Evolutionary conservation across 2,113 vertebrate species (phyloP), one percentile per base, ranked within the genome.

Genomic region (Pionites leucogaster): DNA sequence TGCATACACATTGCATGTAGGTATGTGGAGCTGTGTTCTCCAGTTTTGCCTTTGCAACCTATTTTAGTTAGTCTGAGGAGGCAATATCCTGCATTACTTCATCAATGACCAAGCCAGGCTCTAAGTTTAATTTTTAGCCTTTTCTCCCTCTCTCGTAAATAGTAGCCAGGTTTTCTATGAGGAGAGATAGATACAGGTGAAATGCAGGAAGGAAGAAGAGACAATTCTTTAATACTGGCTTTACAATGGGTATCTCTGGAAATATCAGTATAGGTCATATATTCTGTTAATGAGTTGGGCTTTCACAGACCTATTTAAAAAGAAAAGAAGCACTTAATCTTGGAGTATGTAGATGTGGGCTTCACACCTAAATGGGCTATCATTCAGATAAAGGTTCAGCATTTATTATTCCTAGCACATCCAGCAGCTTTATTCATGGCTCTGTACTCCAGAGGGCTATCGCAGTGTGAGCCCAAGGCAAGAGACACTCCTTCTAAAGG

Each of bases 321-420:
- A 88, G 82, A 80, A 95, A 94, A 94, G 44, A 44, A 77, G 69
- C 39, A 72, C 72, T 96, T 95, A 68, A 88, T 96, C 95, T 65
- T 65, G 22, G 65, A 86, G 57, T 65, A 65, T 72, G 74, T 87
- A n/a, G 93, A 82, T 95, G 69, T 72, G 62, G 49, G 57, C 37
- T 92, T 28, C 67, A 50, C 83, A 96, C 90, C 72, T 92, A 94
- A 96, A 52, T 83, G 69, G 76, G 65, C 62, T 74, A 88, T 88
- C 80, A 29, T 67, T 93, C 80, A 92, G 83, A 60, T 85, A 90
- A 93, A 91, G 33, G 39, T 62, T 81, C 47, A 31, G 47, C 70
- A 81, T 93, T 91, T 96, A 62, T 93, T 93, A 93, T 92, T 96
- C 84, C 83, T 82, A 96, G 59, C 70, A 82, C 75, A 94, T 88